A percentile compares a stretch with the other conserved stretches of the same genome.
Conservation (phyloP, 2,888 invertebrate species). For the Smittia sp. region DNA sequence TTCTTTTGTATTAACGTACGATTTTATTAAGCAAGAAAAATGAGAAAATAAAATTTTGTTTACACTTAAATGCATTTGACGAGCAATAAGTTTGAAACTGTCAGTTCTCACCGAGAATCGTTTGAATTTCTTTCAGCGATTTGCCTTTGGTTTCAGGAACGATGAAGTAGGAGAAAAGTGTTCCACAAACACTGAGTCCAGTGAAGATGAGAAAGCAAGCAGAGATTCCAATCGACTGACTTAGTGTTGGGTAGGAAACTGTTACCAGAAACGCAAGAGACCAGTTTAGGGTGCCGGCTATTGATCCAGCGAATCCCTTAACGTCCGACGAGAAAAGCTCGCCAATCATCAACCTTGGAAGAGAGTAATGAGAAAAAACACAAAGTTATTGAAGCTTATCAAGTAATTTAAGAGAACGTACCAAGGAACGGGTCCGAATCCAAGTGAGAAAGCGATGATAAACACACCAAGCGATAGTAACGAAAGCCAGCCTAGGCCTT, state of each 20-base stretch:
- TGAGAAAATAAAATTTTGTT: too few species aligned
- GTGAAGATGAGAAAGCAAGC: conserved; percentile 74
- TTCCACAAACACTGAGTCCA: conserved; percentile 62
- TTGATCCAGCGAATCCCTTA: conserved; percentile 71
- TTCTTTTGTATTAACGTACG: too few species aligned
- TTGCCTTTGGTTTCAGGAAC: conserved; percentile 56
- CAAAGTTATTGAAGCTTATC: neutral
- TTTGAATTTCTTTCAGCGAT: conserved; percentile 29
- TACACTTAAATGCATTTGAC: too few species aligned
- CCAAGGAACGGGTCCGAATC: conserved; percentile 80
- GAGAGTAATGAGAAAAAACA: conserved; percentile 52
- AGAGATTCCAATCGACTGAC: conserved; percentile 58
- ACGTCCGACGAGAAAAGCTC: conserved; percentile 79
- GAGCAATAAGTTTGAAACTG: too few species aligned
- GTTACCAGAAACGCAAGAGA: conserved; percentile 76
- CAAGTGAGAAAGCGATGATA: conserved; percentile 76
- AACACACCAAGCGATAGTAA: conserved; percentile 71
- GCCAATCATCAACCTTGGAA: conserved; percentile 72
- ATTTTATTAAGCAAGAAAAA: too few species aligned
- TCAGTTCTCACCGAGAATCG: neutral
- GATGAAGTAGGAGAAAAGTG: conserved; percentile 65
- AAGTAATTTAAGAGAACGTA: too few species aligned
- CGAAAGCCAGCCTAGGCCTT: conserved; percentile 69
- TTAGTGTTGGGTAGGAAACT: conserved; percentile 65
- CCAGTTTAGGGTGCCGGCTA: conserved; percentile 82